Percentiles rank a stretch among this genome's conserved stretches.
These are phyloP conservation scores for Cephus nigrinus DNA, from an alignment of 2,888 invertebrate genomes.

Conservation along the genomic window DNA sequence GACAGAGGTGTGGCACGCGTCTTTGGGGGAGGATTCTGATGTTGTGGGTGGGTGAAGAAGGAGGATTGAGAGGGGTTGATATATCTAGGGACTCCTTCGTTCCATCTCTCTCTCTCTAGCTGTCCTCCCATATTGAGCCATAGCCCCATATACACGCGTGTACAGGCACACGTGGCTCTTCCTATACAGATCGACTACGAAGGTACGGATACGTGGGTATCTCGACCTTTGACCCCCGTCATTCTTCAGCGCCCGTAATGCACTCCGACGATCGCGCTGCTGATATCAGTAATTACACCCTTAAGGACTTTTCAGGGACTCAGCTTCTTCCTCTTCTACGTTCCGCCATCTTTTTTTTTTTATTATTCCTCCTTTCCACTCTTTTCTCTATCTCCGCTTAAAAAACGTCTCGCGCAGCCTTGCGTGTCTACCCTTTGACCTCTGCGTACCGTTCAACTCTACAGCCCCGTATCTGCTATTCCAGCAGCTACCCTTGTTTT, in stretches of 20 bases:
- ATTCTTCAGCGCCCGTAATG: slow-evolving; percentile 19
- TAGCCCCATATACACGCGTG: too few relatives aligned
- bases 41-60: not conserved
- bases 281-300: slow-evolving; percentile 47
- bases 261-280: slow-evolving; percentile 35
- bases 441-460: too few relatives aligned
- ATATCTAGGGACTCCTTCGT: too few relatives aligned
- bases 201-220: not conserved
- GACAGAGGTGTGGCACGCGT: slow-evolving; percentile 19
- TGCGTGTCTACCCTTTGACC: too few relatives aligned
- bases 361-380: slow-evolving; percentile 6
- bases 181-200: not conserved
- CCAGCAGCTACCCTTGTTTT: too few relatives aligned
- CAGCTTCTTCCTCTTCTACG: slow-evolving; percentile 6
- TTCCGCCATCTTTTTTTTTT: too few relatives aligned
- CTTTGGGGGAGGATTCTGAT: too few relatives aligned
- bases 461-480: too few relatives aligned
- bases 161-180: not conserved
- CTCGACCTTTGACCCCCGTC: not conserved
- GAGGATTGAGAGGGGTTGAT: not conserved
- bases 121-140: slow-evolving; percentile 3
- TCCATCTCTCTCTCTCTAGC: slow-evolving; percentile 16
- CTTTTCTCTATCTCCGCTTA: not conserved
- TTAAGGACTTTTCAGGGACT: slow-evolving; percentile 5
- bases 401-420: too few relatives aligned